Evolutionary conservation across 64 coral and sea anemone genomes (phyloP).

Genomic region (Actinia tenebrosa): DNA sequence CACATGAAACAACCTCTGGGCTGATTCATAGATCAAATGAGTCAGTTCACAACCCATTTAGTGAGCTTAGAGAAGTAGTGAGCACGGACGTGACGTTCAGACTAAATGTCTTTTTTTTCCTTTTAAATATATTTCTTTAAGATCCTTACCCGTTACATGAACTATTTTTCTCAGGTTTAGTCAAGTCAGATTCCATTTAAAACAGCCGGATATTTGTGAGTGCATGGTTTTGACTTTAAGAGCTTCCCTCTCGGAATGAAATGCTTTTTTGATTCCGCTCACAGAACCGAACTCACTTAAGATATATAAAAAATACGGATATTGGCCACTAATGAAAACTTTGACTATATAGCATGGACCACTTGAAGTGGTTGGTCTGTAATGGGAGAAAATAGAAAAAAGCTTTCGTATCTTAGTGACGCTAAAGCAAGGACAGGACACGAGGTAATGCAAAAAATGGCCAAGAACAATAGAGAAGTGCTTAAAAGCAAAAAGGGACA

Average conservation of each 20-base stretch:
- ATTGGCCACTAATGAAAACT: neutral
- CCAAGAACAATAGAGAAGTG: neutral
- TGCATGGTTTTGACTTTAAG: slow-evolving; percentile 1
- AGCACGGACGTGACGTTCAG: too few species aligned
- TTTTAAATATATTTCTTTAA: neutral
- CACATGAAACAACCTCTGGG: too few species aligned
- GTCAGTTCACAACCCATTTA: neutral
- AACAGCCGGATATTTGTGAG: neutral
- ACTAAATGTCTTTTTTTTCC: neutral
- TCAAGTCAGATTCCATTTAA: neutral
- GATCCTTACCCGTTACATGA: neutral
- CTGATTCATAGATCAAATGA: too few species aligned
- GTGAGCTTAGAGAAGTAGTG: too few species aligned
- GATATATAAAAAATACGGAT: neutral
- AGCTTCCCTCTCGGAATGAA: neutral
- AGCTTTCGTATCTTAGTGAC: neutral
- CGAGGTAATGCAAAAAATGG: neutral
- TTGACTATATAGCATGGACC: neutral
- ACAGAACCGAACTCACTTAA: neutral
- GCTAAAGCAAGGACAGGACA: neutral
- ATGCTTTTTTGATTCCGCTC: neutral
- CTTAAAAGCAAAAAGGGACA: neutral
- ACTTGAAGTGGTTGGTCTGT: slow-evolving; percentile 2
- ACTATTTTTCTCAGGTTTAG: neutral
- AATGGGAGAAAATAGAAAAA: neutral